Base-by-base conservation (phyloP, 2,888 invertebrate genomes). In the Falcaria lacertinaria region DNA sequence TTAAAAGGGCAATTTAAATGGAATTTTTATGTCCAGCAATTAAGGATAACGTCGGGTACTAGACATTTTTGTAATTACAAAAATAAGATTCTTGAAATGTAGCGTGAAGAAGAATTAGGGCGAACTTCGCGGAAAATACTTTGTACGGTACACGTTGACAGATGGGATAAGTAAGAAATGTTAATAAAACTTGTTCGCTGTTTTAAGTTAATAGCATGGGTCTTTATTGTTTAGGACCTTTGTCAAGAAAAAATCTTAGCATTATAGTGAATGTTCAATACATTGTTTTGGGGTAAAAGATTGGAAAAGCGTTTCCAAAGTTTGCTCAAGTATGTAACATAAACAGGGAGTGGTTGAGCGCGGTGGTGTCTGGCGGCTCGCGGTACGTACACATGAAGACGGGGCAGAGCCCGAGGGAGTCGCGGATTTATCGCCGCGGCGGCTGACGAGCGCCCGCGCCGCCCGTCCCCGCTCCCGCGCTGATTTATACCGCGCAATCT, bases 1-100 rank as follows among this genome's bases (percentile, higher is more conserved):
- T 88, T 88, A 89, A 89, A 89, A 89, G 80, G 89, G 86, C 89
- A 90, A 90, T 89, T 90, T 89, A 86, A 89, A 90, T 90, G 89
- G 89, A 90, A 89, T 90, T 90, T 89, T 89, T 89, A 89, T 89
- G 89, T 89, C 81, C 86, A 86, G 86, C 87, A 89, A 88, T 89
- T 89, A 89, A 89, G 89, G 88, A 88, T 87, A 89, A 88, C 83
- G 88, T 85, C 80, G 85, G 76, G 85, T 84, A 83, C 83, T 86
- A 86, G 88, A 89, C 88, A 87, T 88, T 89, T 88, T 89, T 88
- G 88, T 89, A 89, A 89, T 89, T 89, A 89, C 89, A 86, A 89
- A 88, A 89, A 89, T 89, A 88, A 86, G 89, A 87, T 87, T 88
- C 86, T 82, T 83, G 87, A 88, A 88, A 88, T 88, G 89, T 89